Base-by-base conservation (phyloP, 2,888 invertebrate genomes). In the Tenodera sinensis region DNA sequence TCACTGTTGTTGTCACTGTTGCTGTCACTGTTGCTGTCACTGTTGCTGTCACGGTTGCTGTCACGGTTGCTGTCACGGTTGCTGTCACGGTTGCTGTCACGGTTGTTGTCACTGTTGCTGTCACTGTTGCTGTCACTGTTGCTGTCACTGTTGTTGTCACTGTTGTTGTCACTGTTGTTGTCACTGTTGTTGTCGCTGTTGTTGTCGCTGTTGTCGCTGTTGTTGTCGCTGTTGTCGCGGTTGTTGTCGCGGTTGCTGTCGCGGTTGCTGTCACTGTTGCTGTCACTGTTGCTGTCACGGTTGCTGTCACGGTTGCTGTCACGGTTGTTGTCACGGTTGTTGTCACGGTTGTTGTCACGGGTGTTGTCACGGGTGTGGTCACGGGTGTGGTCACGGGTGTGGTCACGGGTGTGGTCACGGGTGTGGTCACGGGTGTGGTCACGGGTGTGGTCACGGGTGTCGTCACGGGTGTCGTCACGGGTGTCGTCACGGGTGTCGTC, bases 91-190 rank as follows among this genome's bases (percentile, higher is more conserved):
- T 30, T 42, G 42, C 87, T 14, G 83, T 83, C 83, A 81, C 85
- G n/a, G n/a, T n/a, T n/a, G n/a, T n/a, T n/a, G n/a, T n/a, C n/a
- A n/a, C n/a, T n/a, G n/a, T n/a, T n/a, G 15, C 89, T 83, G 54
- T 83, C 87, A 30, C 85, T 28, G 42, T 88, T 83, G n/a, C 88
- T 83, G 83, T 88, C 88, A 25, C 88, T 83, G 83, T 87, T 83
- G 15, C 89, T 83, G 34, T 88, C 88, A 25, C 87, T 83, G 83
- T 87, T 83, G 15, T 87, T 83, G 42, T 87, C 87, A 27, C 87
- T 83, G 87, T 85, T 82, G 20, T 83, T 83, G 83, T 87, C 87
- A 25, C 89, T 83, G 34, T 87, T 83, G 15, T 83, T 15, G 83
- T 83, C 87, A 15, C 87, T 83, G 87, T 85, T 83, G 25, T 87